Evolutionary conservation across 2,888 invertebrate genomes (phyloP).

Genomic region (Heliconius aoede): DNA sequence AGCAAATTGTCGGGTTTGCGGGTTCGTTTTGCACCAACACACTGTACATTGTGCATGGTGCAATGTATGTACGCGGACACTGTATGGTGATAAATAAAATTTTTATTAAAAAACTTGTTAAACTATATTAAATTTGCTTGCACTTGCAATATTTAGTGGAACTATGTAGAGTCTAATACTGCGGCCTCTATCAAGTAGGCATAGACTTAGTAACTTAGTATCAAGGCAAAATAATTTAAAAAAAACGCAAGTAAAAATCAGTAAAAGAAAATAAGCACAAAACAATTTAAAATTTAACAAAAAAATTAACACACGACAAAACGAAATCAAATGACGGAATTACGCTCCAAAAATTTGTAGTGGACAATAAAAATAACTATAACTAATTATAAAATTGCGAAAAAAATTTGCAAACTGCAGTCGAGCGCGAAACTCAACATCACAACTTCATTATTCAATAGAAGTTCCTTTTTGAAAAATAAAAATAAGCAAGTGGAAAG

Average conservation of each 20-base stretch:
- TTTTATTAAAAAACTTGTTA: not conserved
- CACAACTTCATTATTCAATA: slow-evolving; percentile 54
- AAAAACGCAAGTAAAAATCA: not conserved
- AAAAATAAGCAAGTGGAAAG: slow-evolving; percentile 59
- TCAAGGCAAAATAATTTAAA: too few species aligned
- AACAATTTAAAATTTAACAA: not conserved
- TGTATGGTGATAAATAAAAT: slow-evolving; percentile 10
- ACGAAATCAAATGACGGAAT: slow-evolving; percentile 13
- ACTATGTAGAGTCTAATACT: too few species aligned
- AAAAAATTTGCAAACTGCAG: slow-evolving; percentile 32
- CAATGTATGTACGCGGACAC: slow-evolving; percentile 20
- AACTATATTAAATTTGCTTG: not conserved
- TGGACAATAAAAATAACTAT: slow-evolving; percentile 35
- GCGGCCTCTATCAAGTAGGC: too few species aligned
- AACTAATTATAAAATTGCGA: slow-evolving; percentile 24
- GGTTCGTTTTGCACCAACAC: slow-evolving; percentile 45
- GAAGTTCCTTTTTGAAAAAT: slow-evolving; percentile 51
- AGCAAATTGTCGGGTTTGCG: slow-evolving; percentile 52
- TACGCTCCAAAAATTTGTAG: slow-evolving; percentile 21
- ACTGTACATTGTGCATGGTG: slow-evolving; percentile 7
- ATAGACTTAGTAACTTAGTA: too few species aligned
- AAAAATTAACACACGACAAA: not conserved
- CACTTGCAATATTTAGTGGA: too few species aligned
- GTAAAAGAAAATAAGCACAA: not conserved
- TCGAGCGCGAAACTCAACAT: slow-evolving; percentile 45